Conservation (phyloP, 1,140 invertebrate species). For the Procambarus clarkii region DNA sequence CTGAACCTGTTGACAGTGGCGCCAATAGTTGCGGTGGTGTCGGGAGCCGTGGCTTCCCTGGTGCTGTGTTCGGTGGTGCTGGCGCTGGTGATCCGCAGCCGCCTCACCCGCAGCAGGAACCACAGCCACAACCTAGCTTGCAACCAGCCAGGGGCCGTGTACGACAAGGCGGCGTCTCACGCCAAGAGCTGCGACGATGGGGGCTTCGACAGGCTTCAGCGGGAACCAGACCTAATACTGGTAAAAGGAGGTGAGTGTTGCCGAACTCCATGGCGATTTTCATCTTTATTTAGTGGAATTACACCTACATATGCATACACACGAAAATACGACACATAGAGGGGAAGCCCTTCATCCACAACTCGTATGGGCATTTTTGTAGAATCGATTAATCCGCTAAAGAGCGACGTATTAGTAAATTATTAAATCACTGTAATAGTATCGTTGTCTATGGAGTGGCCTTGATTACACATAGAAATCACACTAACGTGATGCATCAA, state of each 20-base stretch:
- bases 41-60: constrained; percentile 83
- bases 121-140: neutral
- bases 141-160: constrained; percentile 32
- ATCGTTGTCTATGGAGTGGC: too few relatives aligned
- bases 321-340: too few relatives aligned
- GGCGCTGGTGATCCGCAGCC: constrained; percentile 27
- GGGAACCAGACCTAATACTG: constrained; percentile 45
- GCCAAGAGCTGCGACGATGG: constrained; percentile 44
- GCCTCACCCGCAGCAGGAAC: constrained; percentile 8
- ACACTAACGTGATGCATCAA: too few relatives aligned
- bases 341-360: too few relatives aligned
- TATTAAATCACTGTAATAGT: too few relatives aligned
- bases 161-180: constrained; percentile 22
- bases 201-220: constrained; percentile 37
- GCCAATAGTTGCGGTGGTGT: constrained; percentile 83
- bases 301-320: too few relatives aligned
- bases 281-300: too few relatives aligned
- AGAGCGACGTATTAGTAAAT: too few relatives aligned
- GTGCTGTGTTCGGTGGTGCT: constrained; percentile 47
- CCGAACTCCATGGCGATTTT: too few relatives aligned
- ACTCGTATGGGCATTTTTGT: too few relatives aligned
- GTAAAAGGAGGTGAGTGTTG: constrained; percentile 34
- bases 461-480: too few relatives aligned
- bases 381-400: too few relatives aligned
- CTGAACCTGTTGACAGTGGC: constrained; percentile 74